Conservation (phyloP, 1,140 invertebrate species). For the Coenobita brevimanus region DNA sequence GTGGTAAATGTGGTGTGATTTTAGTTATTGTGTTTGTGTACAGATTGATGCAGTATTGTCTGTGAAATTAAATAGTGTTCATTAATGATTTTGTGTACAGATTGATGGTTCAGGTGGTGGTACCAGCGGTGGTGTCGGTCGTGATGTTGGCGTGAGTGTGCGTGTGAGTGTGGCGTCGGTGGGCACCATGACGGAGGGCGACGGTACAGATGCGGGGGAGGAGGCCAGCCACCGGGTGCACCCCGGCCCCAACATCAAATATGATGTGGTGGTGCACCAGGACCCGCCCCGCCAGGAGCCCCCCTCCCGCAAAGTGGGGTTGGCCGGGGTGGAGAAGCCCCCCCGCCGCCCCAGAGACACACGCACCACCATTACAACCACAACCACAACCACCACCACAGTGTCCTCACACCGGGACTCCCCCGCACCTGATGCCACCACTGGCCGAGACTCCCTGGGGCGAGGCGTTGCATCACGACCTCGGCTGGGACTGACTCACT, state of each 20-base stretch:
- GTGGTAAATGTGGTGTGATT: too few species aligned
- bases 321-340: conserved; percentile 33
- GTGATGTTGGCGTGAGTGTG: conserved; percentile 32
- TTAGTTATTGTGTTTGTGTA: too few species aligned
- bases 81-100: conserved; percentile 33
- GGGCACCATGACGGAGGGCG: conserved; percentile 33
- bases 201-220: conserved; percentile 5
- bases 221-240: conserved; percentile 62
- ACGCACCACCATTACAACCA: background rate
- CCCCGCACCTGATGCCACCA: background rate
- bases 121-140: conserved; percentile 8
- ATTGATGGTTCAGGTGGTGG: background rate
- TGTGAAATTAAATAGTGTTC: too few species aligned
- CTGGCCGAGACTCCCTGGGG: conserved; percentile 35
- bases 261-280: conserved; percentile 64
- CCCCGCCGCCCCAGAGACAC: conserved; percentile 37
- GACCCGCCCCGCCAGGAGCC: conserved; percentile 27
- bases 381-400: background rate
- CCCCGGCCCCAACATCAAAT: conserved; percentile 67
- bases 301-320: background rate
- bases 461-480: conserved; percentile 6
- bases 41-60: too few species aligned
- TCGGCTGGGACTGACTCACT: conserved; percentile 1
- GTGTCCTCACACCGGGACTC: background rate
- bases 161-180: background rate